Evolutionary conservation across 2,113 vertebrate genomes (phyloP).

Genomic region (Lophius piscatorius): DNA sequence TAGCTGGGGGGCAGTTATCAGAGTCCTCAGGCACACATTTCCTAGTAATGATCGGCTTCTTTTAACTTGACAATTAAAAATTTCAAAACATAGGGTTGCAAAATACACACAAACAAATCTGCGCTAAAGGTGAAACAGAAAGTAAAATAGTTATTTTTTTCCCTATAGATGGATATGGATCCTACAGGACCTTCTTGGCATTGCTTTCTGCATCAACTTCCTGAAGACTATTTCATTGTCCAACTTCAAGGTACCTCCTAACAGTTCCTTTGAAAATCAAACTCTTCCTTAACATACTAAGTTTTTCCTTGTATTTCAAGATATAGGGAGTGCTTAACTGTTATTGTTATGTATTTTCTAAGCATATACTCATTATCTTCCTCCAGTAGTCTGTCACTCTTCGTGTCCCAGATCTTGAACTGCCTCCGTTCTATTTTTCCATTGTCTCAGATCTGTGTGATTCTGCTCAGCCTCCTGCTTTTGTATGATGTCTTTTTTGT

Average conservation of each 20-base stretch:
- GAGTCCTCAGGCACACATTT: too few relatives aligned
- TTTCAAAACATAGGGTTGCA: too few relatives aligned
- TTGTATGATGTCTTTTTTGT: constrained; percentile 98
- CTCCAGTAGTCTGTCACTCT: too few relatives aligned
- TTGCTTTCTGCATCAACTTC: constrained; percentile 96
- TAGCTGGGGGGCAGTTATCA: too few relatives aligned
- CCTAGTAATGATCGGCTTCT: too few relatives aligned
- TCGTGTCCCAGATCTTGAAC: neutral
- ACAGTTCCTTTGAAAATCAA: neutral
- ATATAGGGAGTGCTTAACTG: too few relatives aligned
- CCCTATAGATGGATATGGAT: constrained; percentile 96
- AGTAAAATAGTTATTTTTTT: too few relatives aligned
- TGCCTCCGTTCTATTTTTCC: neutral
- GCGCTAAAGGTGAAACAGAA: neutral
- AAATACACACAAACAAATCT: too few relatives aligned
- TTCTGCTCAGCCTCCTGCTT: constrained; percentile 92
- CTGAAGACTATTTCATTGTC: constrained; percentile 93
- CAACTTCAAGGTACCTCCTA: constrained; percentile 89
- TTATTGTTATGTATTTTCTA: neutral
- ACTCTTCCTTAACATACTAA: neutral
- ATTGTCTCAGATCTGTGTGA: constrained; percentile 89
- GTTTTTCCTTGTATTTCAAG: too few relatives aligned
- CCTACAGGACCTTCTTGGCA: constrained; percentile 92
- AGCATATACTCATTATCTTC: too few relatives aligned
- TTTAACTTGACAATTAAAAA: too few relatives aligned